Percentiles rank a stretch among this genome's conserved stretches.
phyloP scores from a whole-genome alignment of 2,113 vertebrate genomes.

The Tamias sibiricus region DNA sequence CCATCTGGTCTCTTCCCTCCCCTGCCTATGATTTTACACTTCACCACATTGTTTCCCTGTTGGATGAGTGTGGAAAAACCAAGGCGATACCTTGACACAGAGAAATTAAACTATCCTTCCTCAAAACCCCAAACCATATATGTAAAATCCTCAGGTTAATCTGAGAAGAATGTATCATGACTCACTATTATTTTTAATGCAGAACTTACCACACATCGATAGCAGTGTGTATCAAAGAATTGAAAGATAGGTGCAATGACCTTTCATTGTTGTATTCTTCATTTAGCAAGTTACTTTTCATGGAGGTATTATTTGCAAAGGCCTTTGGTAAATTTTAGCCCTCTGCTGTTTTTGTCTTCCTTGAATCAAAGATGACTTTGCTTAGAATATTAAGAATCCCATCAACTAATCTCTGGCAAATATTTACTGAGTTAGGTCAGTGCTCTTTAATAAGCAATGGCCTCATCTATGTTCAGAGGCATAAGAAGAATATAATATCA shows the following conservation, averaged over 20 bases:
- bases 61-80: background rate
- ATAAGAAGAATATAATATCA: constrained; percentile 56
- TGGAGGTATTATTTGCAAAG: constrained; percentile 10
- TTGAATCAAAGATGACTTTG: constrained; percentile 26
- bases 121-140: background rate
- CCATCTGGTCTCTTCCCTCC: background rate
- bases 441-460: constrained; percentile 63
- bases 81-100: background rate
- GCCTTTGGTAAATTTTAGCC: background rate
- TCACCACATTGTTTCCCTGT: rapidly evolving
- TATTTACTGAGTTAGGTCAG: constrained; percentile 79
- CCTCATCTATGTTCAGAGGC: constrained; percentile 18
- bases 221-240: background rate
- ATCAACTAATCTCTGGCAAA: constrained; percentile 68
- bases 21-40: background rate
- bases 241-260: background rate
- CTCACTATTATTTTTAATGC: background rate
- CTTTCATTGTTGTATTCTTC: background rate
- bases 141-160: background rate
- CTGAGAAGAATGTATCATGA: background rate
- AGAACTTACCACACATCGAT: background rate
- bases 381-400: constrained; percentile 38
- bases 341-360: background rate
- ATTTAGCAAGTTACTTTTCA: background rate
- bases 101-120: background rate